Conservation (phyloP, 2,888 invertebrate species). For the Trissoscelio sp. region DNA sequence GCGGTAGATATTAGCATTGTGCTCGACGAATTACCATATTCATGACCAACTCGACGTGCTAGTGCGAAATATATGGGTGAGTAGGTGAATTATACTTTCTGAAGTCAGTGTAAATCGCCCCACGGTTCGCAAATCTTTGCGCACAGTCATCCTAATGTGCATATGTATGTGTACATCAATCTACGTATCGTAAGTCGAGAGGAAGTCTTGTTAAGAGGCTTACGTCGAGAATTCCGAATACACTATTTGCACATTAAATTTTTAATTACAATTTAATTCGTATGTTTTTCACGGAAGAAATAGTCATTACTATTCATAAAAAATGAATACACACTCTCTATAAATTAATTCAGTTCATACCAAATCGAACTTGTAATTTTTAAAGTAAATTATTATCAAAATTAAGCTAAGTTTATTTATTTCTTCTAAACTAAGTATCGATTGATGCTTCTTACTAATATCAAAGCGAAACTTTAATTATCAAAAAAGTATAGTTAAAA, state of each 20-base stretch:
- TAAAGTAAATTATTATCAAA: too few species aligned
- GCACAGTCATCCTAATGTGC: conserved; percentile 45
- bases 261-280: conserved; percentile 35
- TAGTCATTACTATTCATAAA: conserved; percentile 7
- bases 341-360: too few species aligned
- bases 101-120: conserved; percentile 68
- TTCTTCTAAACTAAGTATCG: too few species aligned
- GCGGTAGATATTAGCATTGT: conserved; percentile 69
- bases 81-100: conserved; percentile 70
- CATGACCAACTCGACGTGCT: conserved; percentile 67
- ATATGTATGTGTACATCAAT: conserved; percentile 54
- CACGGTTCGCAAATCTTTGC: conserved; percentile 60
- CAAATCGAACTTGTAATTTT: too few species aligned
- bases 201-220: conserved; percentile 50
- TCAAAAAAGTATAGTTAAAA: too few species aligned
- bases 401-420: too few species aligned
- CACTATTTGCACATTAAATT: conserved; percentile 32
- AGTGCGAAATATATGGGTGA: conserved; percentile 67
- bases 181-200: conserved; percentile 46
- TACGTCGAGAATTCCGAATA: conserved; percentile 18
- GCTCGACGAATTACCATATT: conserved; percentile 70
- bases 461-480: too few species aligned
- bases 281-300: conserved; percentile 1
- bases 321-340: too few species aligned
- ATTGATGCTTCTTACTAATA: too few species aligned